phyloP scores from a whole-genome alignment of 2,797 vertebrate genomes.

The Scleropages formosus region DNA sequence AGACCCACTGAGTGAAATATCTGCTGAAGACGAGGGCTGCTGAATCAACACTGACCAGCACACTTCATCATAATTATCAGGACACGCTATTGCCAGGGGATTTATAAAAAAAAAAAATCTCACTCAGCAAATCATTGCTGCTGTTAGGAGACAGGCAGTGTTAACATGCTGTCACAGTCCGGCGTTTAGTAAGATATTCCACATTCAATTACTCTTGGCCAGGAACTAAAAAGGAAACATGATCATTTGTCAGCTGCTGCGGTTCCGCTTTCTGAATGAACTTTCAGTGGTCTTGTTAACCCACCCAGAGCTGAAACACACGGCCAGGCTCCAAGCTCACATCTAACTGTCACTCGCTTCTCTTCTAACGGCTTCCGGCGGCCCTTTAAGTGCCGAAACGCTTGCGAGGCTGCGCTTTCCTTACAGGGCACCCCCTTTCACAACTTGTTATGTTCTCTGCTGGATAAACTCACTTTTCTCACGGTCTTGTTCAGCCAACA shows the following conservation, averaged over 20 bases:
- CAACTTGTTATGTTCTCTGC: background rate
- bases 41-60: constrained; percentile 89
- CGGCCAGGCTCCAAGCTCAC: constrained; percentile 39
- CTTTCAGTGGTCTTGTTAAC: constrained; percentile 50
- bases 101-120: constrained; percentile 73
- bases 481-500: background rate
- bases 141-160: constrained; percentile 75
- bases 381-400: background rate
- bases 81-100: constrained; percentile 75
- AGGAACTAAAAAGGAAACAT: constrained; percentile 63
- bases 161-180: constrained; percentile 71
- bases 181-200: constrained; percentile 70
- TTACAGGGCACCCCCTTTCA: background rate
- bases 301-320: constrained; percentile 40
- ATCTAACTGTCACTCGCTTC: constrained; percentile 23
- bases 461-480: background rate
- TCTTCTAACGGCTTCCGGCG: background rate
- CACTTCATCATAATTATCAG: constrained; percentile 91
- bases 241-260: constrained; percentile 63
- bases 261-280: constrained; percentile 49
- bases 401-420: background rate
- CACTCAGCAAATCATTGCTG: constrained; percentile 87
- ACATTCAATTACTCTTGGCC: constrained; percentile 71
- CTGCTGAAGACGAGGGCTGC: constrained; percentile 64
- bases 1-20: constrained; percentile 66